Percentiles rank a stretch among this genome's conserved stretches.
Evolutionary conservation across 2,797 vertebrate species (phyloP).

Genomic region (Discoglossus pictus): DNA sequence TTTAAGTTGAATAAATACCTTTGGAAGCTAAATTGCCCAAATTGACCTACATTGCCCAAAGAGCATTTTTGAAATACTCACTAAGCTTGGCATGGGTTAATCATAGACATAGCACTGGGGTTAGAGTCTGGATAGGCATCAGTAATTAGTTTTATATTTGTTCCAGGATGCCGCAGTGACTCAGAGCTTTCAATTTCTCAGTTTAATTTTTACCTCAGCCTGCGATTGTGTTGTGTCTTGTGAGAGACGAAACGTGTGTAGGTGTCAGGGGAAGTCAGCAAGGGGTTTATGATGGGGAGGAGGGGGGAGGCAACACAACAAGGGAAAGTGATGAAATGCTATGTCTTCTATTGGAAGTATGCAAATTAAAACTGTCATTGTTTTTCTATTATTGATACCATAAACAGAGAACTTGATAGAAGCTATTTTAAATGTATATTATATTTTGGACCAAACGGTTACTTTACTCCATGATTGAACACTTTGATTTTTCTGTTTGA

Average conservation of each 20-base stretch:
- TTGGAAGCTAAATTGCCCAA: no score
- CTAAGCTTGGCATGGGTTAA: slow-evolving; percentile 43
- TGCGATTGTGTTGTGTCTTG: slow-evolving; percentile 30
- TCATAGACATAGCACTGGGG: slow-evolving; percentile 10
- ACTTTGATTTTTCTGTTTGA: no score
- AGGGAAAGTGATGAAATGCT: background rate
- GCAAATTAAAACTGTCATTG: no score
- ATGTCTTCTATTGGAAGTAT: no score
- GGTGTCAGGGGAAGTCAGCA: slow-evolving; percentile 15
- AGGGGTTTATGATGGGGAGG: slow-evolving; percentile 13
- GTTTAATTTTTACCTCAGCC: slow-evolving; percentile 43
- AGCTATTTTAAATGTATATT: no score
- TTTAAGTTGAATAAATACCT: no score
- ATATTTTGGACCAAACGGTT: no score
- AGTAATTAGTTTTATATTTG: slow-evolving; percentile 36
- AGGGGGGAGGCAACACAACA: slow-evolving; percentile 1
- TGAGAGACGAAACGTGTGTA: slow-evolving; percentile 35
- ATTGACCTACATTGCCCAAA: no score
- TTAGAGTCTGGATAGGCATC: slow-evolving; percentile 27
- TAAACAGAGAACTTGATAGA: no score
- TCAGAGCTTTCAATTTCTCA: slow-evolving; percentile 41
- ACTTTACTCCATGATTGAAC: no score
- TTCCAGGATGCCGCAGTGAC: slow-evolving; percentile 31
- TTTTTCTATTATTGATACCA: no score
- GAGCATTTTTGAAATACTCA: no score